Percentiles rank a stretch among this genome's conserved stretches.
Evolutionary conservation across 2,888 invertebrate genomes (phyloP).

Genomic region (Hydraecia micacea): DNA sequence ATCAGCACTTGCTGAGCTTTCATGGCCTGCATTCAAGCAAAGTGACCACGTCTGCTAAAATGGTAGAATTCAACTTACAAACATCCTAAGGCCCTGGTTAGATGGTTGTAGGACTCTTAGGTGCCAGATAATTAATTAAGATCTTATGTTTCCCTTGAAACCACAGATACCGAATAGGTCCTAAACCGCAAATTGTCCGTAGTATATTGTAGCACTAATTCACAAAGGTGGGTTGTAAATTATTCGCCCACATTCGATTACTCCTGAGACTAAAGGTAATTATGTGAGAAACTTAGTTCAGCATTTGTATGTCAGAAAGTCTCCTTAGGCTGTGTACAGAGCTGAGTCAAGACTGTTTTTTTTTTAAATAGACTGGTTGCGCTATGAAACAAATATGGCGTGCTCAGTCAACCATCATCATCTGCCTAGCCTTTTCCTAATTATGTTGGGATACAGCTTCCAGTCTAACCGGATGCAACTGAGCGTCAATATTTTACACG

Average conservation of each 20-base stretch:
- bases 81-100: conserved; percentile 4
- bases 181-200: conserved; percentile 64
- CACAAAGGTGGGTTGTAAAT: conserved; percentile 69
- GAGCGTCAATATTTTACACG: no score
- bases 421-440: no score
- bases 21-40: neutral
- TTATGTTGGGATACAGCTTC: no score
- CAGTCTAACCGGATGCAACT: no score
- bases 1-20: neutral
- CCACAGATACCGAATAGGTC: conserved; percentile 44
- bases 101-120: conserved; percentile 2
- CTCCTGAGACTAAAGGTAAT: conserved; percentile 65
- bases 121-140: conserved; percentile 40
- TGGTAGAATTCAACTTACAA: neutral
- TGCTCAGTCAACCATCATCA: neutral
- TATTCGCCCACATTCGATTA: conserved; percentile 71
- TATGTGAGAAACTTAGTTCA: conserved; percentile 57
- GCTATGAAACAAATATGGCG: neutral
- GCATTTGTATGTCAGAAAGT: conserved; percentile 21
- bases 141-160: conserved; percentile 16
- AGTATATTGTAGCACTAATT: conserved; percentile 70
- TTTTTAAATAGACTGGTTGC: neutral
- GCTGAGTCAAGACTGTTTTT: neutral
- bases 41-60: neutral
- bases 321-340: neutral